phyloP scores from a whole-genome alignment of 2,113 vertebrate species.

The Herpetotheres cachinnans region DNA sequence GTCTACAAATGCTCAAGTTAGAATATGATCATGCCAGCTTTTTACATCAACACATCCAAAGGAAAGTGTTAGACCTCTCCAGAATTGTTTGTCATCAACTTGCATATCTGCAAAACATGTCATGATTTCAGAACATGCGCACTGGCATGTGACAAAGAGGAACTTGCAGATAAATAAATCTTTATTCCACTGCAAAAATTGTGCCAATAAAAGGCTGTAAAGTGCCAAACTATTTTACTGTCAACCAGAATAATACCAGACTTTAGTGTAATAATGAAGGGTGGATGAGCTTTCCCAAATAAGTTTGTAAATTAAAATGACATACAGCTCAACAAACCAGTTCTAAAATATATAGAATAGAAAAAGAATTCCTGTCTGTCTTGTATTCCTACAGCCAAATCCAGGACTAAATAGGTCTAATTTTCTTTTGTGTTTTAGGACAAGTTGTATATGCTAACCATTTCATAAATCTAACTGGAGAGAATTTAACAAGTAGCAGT shows the following conservation, averaged over 20 bases:
- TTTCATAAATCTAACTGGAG: constrained; percentile 88
- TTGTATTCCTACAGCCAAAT: not conserved
- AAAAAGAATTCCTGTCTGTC: not conserved
- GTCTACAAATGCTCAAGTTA: constrained; percentile 36
- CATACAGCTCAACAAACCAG: not conserved
- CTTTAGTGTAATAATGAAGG: not conserved
- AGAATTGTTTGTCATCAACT: constrained; percentile 63
- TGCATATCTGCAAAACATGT: constrained; percentile 46
- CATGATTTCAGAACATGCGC: constrained; percentile 41
- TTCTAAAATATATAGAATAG: not conserved
- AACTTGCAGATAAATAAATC: constrained; percentile 52
- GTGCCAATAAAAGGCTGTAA: not conserved
- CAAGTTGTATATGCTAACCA: constrained; percentile 89
- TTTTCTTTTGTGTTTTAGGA: constrained; percentile 74
- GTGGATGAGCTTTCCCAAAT: not conserved
- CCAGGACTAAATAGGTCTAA: not conserved
- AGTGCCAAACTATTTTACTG: constrained; percentile 10
- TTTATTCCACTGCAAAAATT: constrained; percentile 30
- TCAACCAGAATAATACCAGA: constrained; percentile 17
- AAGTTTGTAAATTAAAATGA: not conserved
- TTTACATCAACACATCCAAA: constrained; percentile 44
- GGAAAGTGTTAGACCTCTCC: constrained; percentile 57
- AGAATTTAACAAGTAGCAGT: constrained; percentile 88
- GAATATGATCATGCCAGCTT: constrained; percentile 24
- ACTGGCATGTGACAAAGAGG: constrained; percentile 23